Percentiles rank a stretch among this genome's conserved stretches.
phyloP scores from a whole-genome alignment of 2,113 vertebrate species.

The Burhinus bistriatus region DNA sequence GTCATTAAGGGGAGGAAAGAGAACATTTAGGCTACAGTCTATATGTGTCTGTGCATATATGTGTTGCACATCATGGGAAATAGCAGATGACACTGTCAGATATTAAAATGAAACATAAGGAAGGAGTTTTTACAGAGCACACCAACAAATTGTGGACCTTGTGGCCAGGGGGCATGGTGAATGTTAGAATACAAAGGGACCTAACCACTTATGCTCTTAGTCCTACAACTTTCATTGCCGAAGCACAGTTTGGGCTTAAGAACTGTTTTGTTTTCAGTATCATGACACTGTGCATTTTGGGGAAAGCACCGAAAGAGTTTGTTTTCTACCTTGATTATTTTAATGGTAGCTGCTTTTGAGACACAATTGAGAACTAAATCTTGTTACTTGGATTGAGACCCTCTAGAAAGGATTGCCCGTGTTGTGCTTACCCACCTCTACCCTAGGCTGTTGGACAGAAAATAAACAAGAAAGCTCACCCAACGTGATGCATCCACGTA shows the following conservation, averaged over 20 bases:
- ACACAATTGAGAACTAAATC: background rate
- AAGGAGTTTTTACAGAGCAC: background rate
- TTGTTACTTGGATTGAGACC: background rate
- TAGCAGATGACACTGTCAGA: background rate
- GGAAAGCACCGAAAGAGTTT: background rate
- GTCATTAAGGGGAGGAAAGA: background rate
- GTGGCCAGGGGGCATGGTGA: accelerated
- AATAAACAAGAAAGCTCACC: background rate
- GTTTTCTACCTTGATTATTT: background rate
- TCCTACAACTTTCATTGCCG: background rate
- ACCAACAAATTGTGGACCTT: background rate
- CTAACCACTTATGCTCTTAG: background rate
- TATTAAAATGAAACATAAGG: background rate
- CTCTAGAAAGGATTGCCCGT: background rate
- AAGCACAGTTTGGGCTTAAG: background rate
- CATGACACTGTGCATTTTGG: background rate
- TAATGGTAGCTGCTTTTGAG: background rate
- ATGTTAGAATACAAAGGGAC: background rate
- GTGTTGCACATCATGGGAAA: background rate
- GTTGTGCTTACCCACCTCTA: background rate
- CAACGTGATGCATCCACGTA: background rate
- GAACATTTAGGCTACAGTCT: accelerated
- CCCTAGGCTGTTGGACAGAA: background rate
- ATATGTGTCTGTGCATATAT: background rate
- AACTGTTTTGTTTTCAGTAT: background rate